These are phyloP conservation scores for Heliconius himera DNA, from an alignment of 1,140 invertebrate species.

Conservation along the genomic window DNA sequence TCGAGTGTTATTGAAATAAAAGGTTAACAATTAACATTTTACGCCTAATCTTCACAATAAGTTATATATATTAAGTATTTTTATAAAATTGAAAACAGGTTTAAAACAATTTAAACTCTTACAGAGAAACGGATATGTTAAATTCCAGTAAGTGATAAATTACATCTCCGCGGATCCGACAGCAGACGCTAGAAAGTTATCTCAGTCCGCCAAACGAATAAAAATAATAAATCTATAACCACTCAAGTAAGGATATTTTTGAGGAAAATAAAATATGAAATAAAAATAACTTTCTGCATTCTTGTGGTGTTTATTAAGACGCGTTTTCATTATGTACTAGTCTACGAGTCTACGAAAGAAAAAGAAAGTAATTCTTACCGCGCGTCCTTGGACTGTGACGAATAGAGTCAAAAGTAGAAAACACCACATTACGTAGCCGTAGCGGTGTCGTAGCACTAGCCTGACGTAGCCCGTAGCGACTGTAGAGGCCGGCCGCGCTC, in stretches of 20 bases:
- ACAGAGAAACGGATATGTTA: constrained; percentile 22
- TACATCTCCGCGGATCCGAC: constrained; percentile 27
- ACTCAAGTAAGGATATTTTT: neutral
- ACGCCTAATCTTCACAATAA: too few species aligned
- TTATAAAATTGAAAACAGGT: neutral
- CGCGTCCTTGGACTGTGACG: constrained; percentile 73
- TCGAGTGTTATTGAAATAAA: neutral
- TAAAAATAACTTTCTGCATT: neutral
- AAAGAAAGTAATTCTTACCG: constrained; percentile 64
- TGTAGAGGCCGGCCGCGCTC: constrained; percentile 55
- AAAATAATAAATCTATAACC: constrained; percentile 25
- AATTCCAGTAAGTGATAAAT: constrained; percentile 32
- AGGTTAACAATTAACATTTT: neutral
- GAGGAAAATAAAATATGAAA: neutral
- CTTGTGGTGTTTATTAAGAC: neutral
- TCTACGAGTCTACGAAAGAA: constrained; percentile 25
- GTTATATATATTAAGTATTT: too few species aligned
- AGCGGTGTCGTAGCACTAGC: constrained; percentile 47
- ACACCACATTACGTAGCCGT: constrained; percentile 69
- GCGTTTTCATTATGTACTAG: neutral
- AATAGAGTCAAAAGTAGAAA: constrained; percentile 67
- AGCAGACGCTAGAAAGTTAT: constrained; percentile 34
- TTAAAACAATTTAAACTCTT: constrained; percentile 7
- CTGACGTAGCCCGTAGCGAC: constrained; percentile 48
- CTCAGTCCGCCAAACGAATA: constrained; percentile 3